phyloP scores from a whole-genome alignment of 2,113 vertebrate genomes.

The Protobothrops flavoviridis region DNA sequence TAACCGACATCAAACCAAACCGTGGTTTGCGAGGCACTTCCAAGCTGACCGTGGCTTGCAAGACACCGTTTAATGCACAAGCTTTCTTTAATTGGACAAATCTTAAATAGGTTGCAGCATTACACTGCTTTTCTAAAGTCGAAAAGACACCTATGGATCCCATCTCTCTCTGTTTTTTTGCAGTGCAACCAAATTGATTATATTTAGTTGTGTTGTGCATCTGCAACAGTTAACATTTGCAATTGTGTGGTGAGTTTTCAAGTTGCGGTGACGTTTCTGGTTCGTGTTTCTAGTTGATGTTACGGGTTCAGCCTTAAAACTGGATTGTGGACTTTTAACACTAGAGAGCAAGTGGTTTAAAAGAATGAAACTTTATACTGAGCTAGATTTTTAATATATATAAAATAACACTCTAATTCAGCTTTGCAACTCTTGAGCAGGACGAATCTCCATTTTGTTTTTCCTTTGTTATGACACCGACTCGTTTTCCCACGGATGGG shows the following conservation, averaged over 20 bases:
- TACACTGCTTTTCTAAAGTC: background rate
- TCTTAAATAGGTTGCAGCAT: background rate
- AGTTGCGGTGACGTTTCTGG: background rate
- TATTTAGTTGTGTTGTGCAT: background rate
- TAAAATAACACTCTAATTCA: background rate
- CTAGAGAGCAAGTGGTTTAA: background rate
- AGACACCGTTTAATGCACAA: background rate
- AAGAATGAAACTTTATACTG: background rate
- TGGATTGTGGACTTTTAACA: background rate
- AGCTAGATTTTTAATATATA: background rate
- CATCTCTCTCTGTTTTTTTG: background rate
- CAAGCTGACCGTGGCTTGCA: background rate
- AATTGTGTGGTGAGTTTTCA: background rate
- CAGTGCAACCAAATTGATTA: background rate
- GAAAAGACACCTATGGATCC: background rate
- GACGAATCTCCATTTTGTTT: background rate
- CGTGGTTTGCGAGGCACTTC: background rate
- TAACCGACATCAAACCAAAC: background rate
- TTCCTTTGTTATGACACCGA: background rate
- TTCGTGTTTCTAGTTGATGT: background rate
- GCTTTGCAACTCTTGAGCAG: background rate
- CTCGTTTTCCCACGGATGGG: background rate
- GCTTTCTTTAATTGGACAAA: background rate
- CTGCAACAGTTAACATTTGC: background rate
- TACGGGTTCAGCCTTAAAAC: background rate